These are phyloP conservation scores for Masticophis lateralis DNA, from an alignment of 2,797 vertebrate species.

Conservation along the genomic window DNA sequence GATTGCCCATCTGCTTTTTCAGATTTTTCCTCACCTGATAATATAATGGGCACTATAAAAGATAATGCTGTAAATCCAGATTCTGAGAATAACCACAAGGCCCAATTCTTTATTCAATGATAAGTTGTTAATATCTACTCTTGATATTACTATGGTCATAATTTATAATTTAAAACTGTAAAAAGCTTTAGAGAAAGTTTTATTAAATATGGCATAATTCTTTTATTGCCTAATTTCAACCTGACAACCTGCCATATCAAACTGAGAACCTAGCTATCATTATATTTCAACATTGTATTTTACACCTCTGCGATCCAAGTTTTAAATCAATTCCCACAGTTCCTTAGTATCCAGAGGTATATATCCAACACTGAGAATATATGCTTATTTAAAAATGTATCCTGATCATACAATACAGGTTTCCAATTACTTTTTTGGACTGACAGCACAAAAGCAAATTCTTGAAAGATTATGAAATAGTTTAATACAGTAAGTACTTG, in stretches of 20 bases:
- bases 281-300: neutral
- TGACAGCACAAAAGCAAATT: neutral
- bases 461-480: neutral
- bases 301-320: neutral
- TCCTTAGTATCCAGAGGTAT: neutral
- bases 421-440: neutral
- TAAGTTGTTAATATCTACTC: neutral
- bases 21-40: neutral
- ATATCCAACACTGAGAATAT: neutral
- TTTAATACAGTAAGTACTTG: neutral
- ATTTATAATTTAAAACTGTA: neutral
- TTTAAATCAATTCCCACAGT: neutral
- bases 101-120: neutral
- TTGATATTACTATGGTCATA: neutral
- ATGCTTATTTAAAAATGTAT: neutral
- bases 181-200: neutral
- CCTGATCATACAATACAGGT: neutral
- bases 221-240: neutral
- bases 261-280: neutral
- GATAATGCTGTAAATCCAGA: neutral
- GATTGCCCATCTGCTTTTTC: neutral
- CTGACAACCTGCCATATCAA: neutral
- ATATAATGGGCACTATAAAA: neutral
- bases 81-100: neutral
- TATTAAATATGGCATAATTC: neutral